A percentile compares a stretch with the other conserved stretches of the same genome.
Conservation (phyloP, 2,113 vertebrate species). For the Tragelaphus strepsiceros region DNA sequence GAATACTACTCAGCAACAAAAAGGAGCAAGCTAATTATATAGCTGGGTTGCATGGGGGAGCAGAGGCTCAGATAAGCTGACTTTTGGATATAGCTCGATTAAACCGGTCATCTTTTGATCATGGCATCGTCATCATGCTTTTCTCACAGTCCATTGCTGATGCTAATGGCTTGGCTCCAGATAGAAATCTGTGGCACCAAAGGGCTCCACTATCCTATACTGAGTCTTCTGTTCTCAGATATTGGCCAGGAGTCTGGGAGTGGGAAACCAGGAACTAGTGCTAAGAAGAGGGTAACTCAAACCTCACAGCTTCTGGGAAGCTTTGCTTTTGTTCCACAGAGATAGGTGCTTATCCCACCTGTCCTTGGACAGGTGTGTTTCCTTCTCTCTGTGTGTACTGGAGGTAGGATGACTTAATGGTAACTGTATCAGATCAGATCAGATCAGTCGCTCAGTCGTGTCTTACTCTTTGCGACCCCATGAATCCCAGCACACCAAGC, state of each 20-base stretch:
- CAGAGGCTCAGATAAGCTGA: background rate
- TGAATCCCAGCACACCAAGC: too few relatives aligned
- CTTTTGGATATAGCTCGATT: background rate
- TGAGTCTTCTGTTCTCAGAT: background rate
- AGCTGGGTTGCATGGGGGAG: background rate
- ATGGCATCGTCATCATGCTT: fast-evolving
- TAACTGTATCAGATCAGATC: too few relatives aligned
- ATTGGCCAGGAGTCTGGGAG: background rate
- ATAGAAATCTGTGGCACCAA: background rate
- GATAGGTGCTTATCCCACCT: background rate
- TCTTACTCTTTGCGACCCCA: too few relatives aligned
- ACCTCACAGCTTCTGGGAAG: background rate
- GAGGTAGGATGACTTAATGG: background rate
- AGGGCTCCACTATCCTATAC: fast-evolving
- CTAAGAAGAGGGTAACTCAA: background rate
- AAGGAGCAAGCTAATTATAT: background rate
- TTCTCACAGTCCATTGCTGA: background rate
- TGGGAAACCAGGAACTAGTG: background rate
- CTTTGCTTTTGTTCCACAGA: background rate
- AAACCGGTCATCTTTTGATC: fast-evolving
- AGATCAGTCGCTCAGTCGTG: too few relatives aligned
- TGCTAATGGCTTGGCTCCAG: too few relatives aligned
- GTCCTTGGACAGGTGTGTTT: background rate
- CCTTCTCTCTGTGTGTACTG: background rate
- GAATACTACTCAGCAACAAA: background rate